phyloP scores from a whole-genome alignment of 1,140 invertebrate species.

The Pomacea maculata region DNA sequence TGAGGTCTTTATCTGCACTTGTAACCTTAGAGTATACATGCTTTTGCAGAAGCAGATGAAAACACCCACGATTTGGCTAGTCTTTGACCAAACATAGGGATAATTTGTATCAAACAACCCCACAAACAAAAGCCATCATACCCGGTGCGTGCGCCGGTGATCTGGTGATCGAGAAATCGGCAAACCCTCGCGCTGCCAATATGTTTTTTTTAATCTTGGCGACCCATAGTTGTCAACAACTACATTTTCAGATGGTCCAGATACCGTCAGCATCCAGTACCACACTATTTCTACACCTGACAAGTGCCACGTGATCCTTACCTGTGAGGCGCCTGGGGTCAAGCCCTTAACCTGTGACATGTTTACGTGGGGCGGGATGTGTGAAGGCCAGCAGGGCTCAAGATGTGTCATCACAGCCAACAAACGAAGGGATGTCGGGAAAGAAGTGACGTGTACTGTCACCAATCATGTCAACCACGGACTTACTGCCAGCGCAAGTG shows the following conservation, averaged over 20 bases:
- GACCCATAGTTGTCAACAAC: too few species aligned
- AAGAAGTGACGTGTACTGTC: conserved; percentile 2
- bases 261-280: background rate
- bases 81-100: too few species aligned
- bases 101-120: too few species aligned
- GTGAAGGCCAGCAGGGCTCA: background rate
- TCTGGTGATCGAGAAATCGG: too few species aligned
- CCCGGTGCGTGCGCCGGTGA: too few species aligned
- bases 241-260: background rate
- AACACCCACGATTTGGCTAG: too few species aligned
- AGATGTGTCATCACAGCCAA: background rate
- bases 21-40: too few species aligned
- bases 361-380: background rate
- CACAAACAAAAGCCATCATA: too few species aligned
- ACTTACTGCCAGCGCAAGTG: background rate
- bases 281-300: background rate
- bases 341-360: background rate
- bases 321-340: background rate
- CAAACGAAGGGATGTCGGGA: background rate
- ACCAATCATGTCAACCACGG: background rate
- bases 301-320: background rate
- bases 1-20: too few species aligned
- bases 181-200: too few species aligned
- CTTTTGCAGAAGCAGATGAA: too few species aligned
- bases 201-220: too few species aligned